Evolutionary conservation across 92 coral and sea anemone species (phyloP), one percentile per base, ranked within the genome.

Genomic region (Parazoanthus atlanticus): DNA sequence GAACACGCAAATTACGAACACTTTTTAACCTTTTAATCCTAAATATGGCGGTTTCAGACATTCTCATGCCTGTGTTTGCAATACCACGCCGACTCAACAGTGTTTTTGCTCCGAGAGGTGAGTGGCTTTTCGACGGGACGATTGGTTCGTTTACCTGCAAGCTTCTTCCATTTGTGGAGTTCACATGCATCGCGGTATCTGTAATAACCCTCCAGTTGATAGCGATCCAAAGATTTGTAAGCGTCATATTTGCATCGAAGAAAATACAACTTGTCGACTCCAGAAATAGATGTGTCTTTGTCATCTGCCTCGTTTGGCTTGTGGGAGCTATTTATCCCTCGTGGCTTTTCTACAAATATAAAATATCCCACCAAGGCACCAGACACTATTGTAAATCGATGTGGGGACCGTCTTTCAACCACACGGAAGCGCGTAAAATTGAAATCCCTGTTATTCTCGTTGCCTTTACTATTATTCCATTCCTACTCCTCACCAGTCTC

Each of bases 51-150:
- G 26, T 36, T 41, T 40, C 80, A n/a, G 80, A 38, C 17, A 40
- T 76, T 36, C 46, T 76, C 6, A 76, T 76, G 54, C n/a, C 80
- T 17, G 15, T 76, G 54, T 76, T 76, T 40, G 80, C 52, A 76
- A 76, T 76, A 76, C 54, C 80, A 17, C 80, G 56, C 12, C 80
- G 80, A 38, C 16, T 76, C 17, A 76, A 76, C 80, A 36, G 47
- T 25, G 54, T 76, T 6, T 33, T 76, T 17, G 16, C 40, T 23
- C 80, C 82, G 66, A 43, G 5, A 26, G 82, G 66, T 1, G 82
- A 43, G 33, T 78, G 81, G 81, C 65, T 25, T 78, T 15, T 78
- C 1, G 64, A 46, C 30, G 81, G 81, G 28, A 6, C 6, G 13
- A 8, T 78, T 3, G 81, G 81, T 16, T 78, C 54, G 65, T 5